Evolutionary conservation across 1,140 invertebrate genomes (phyloP), one percentile per base, ranked within the genome.

Genomic region (Drosophila nasuta): DNA sequence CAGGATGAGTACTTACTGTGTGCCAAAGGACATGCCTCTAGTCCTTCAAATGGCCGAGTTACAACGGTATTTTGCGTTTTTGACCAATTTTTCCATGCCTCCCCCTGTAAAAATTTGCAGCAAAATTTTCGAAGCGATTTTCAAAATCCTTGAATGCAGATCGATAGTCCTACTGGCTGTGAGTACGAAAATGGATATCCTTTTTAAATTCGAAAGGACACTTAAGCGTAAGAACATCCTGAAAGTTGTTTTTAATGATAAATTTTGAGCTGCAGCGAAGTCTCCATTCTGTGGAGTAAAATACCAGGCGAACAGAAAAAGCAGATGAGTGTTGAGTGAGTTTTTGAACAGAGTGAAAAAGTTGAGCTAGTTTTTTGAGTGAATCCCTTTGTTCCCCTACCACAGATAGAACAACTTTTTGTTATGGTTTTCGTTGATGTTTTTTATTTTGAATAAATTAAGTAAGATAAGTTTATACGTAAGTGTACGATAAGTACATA

Each of bases 401-500:
- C 20, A 25, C 4, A 46, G 10, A 28, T 17, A 10, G 1, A 25
- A 10, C 8, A 52, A 20, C 25, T 10, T 20, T 62, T 45, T 45
- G 25, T 46, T 41, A 35, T 25, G 13, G 46, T 38, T 58, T 58
- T 58, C 10, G 38, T 43, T 43, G 28, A 30, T 52, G 20, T 54
- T 48, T 71, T 20, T 71, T 71, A 71, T 71, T 71, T 64, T 13
- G 35, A 71, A 65, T 71, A 65, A 71, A 71, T 71, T 63, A 63
- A 70, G 35, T 70, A 48, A 30, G 38, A 3, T 25, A 25, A 25
- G 20, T 25, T 25, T 54, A 46, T 46, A 62, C 35, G 48, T 54
- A 41, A 5, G n/a, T 5, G 41, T 43, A 43, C 43, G 10, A 33
- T 46, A 43, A 43, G 38, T 41, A 41, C 7, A n/a, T 58, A 43